Conservation (phyloP, 2,113 vertebrate genomes). For the Caracal caracal region DNA sequence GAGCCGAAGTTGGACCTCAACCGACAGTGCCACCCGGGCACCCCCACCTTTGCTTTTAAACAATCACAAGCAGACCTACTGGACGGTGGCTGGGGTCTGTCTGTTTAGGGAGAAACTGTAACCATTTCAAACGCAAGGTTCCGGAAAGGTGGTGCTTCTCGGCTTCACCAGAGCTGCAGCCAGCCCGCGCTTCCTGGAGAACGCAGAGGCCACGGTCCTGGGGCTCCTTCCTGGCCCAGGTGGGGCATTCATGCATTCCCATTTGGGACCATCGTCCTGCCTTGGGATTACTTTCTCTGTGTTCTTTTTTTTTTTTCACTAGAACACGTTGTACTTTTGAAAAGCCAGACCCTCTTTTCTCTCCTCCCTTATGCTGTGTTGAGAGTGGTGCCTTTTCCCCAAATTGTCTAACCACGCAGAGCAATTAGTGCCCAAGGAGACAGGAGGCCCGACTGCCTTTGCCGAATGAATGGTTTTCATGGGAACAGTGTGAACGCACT, state of each 20-base stretch:
- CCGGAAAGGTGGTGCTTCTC: background rate
- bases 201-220: background rate
- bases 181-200: background rate
- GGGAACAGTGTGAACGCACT: constrained; percentile 26
- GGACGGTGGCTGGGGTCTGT: background rate
- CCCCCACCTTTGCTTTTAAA: background rate
- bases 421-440: constrained; percentile 62
- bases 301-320: constrained; percentile 27
- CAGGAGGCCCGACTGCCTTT: constrained; percentile 4
- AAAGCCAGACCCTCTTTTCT: background rate
- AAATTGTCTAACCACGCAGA: constrained; percentile 60
- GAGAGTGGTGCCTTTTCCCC: background rate
- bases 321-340: constrained; percentile 40
- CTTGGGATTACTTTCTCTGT: constrained; percentile 21
- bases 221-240: background rate
- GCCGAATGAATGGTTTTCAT: constrained; percentile 65
- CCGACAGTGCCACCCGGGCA: no score
- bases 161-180: background rate
- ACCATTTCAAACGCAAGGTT: background rate
- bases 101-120: background rate
- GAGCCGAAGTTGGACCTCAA: no score
- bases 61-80: background rate
- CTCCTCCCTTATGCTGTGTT: background rate
- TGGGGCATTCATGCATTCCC: background rate
- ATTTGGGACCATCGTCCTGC: background rate